A percentile compares a stretch with the other conserved stretches of the same genome.
phyloP scores from a whole-genome alignment of 2,888 invertebrate genomes.

The Apodemia duryi region DNA sequence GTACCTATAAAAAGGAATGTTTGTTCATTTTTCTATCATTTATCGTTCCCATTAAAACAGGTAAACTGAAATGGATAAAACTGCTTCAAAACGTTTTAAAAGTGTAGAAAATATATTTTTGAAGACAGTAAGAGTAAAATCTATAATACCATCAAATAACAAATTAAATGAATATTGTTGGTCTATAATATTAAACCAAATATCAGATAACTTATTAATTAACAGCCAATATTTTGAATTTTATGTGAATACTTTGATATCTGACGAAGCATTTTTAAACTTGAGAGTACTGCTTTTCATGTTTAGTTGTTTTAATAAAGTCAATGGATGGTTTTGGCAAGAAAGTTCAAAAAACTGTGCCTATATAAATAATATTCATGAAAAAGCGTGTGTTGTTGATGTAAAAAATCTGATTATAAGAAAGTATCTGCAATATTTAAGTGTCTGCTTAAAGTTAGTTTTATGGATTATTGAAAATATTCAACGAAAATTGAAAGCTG shows the following conservation, averaged over 20 bases:
- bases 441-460: not conserved
- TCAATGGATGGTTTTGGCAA: too few relatives aligned
- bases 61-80: not conserved
- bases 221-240: too few relatives aligned
- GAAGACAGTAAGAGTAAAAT: too few relatives aligned
- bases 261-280: too few relatives aligned
- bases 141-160: too few relatives aligned
- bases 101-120: not conserved
- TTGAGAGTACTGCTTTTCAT: too few relatives aligned
- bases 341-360: not conserved
- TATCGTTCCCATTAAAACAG: not conserved
- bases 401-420: not conserved
- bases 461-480: not conserved
- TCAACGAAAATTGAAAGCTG: not conserved
- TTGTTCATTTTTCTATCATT: not conserved
- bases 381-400: not conserved
- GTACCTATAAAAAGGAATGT: not conserved
- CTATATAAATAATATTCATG: not conserved
- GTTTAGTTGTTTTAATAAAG: too few relatives aligned
- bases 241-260: too few relatives aligned
- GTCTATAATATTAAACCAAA: too few relatives aligned
- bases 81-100: not conserved
- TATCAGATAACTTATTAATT: too few relatives aligned
- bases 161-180: too few relatives aligned
- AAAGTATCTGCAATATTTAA: not conserved